Evolutionary conservation across 1,140 invertebrate genomes (phyloP).

Genomic region (Dendroctonus valens): DNA sequence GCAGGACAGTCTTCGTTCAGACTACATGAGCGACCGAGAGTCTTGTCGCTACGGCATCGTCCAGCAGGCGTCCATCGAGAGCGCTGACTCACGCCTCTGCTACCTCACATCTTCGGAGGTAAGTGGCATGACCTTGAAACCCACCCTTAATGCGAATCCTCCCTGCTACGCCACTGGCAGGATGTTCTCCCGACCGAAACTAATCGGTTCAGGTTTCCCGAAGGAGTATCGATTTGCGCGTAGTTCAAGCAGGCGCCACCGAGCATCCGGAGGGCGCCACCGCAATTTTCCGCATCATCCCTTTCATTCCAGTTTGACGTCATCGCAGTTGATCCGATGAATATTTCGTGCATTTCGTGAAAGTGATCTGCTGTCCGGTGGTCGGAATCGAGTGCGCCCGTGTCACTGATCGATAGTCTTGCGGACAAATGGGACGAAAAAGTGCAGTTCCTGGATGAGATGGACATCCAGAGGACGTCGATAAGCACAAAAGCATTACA

Average conservation of each 20-base stretch:
- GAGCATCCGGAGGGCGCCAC: constrained; percentile 1
- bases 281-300: constrained; percentile 6
- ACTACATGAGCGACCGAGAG: constrained; percentile 86
- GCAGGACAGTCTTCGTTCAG: constrained; percentile 85
- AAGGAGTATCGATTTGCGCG: no score
- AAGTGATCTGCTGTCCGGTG: neutral
- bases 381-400: no score
- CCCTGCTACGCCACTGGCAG: no score
- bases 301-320: constrained; percentile 27
- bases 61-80: constrained; percentile 89
- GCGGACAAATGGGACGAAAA: no score
- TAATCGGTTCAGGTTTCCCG: no score
- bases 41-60: constrained; percentile 80
- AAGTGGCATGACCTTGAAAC: constrained; percentile 53
- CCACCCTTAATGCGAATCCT: no score
- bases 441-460: no score
- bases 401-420: no score
- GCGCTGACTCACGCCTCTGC: constrained; percentile 87
- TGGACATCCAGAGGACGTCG: no score
- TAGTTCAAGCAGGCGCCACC: neutral
- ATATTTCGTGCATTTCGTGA: constrained; percentile 7
- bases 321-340: constrained; percentile 11
- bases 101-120: constrained; percentile 95
- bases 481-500: no score
- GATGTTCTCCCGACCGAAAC: no score